phyloP scores from a whole-genome alignment of 2,888 invertebrate species.

The Neoitamus cyanurus region DNA sequence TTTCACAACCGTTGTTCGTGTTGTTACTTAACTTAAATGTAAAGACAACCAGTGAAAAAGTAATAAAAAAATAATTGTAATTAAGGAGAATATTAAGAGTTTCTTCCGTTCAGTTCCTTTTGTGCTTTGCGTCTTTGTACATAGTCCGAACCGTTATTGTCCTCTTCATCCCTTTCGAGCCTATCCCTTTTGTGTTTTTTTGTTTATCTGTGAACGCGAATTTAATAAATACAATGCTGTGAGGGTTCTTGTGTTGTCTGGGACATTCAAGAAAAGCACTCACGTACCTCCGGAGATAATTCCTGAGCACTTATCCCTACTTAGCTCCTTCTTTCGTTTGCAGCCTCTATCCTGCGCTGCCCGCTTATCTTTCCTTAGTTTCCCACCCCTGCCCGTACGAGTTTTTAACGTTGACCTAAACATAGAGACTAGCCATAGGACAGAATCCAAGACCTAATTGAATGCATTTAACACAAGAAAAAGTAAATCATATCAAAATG shows the following conservation, averaged over 20 bases:
- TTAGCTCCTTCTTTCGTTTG: background rate
- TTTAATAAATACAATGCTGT: background rate
- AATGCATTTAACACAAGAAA: constrained; percentile 43
- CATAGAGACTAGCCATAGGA: background rate
- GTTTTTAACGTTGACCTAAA: constrained; percentile 4
- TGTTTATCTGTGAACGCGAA: background rate
- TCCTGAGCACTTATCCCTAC: background rate
- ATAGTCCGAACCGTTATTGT: background rate
- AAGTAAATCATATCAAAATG: constrained; percentile 56
- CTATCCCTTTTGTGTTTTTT: background rate
- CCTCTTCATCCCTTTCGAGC: background rate
- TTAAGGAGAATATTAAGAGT: constrained; percentile 20
- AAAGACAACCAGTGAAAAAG: constrained; percentile 49
- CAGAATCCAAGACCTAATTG: constrained; percentile 11
- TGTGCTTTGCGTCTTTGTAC: constrained; percentile 13
- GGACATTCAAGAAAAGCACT: background rate
- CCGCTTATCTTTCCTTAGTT: background rate
- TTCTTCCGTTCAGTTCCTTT: constrained; percentile 19
- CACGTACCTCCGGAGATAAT: background rate
- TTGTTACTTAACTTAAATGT: constrained; percentile 54
- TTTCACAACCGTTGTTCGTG: constrained; percentile 56
- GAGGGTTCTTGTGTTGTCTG: background rate
- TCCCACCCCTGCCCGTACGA: background rate
- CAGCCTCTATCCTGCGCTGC: background rate
- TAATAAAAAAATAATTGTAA: constrained; percentile 48